These are phyloP conservation scores for Philotrypesis tridentata DNA, from an alignment of 1,140 invertebrate species.

Conservation along the genomic window DNA sequence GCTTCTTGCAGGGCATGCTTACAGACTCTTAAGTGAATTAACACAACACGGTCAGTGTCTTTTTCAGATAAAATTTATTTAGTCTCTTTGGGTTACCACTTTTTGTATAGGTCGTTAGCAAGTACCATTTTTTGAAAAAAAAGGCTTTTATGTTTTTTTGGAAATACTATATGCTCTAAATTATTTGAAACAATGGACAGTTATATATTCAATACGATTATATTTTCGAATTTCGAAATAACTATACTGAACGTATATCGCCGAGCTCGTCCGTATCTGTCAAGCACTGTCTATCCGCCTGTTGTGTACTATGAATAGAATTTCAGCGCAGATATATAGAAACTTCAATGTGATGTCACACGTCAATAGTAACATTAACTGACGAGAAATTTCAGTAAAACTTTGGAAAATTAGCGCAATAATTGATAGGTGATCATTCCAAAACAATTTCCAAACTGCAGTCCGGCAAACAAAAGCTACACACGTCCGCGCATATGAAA, in stretches of 20 bases:
- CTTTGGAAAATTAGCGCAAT: not conserved
- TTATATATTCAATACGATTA: too few species aligned
- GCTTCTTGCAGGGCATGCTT: not conserved
- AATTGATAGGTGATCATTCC: not conserved
- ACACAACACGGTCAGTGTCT: not conserved
- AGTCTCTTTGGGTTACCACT: not conserved
- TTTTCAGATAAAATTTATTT: not conserved
- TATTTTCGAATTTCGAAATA: not conserved
- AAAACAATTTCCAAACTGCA: too few species aligned
- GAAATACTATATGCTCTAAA: too few species aligned
- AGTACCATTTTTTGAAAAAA: too few species aligned
- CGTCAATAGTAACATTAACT: not conserved
- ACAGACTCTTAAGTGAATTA: not conserved
- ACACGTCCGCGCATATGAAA: too few species aligned
- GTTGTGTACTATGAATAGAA: not conserved
- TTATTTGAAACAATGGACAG: too few species aligned
- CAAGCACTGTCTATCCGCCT: conserved; percentile 10
- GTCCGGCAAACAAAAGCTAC: too few species aligned
- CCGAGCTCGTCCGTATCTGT: not conserved
- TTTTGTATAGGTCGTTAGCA: too few species aligned
- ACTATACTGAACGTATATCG: not conserved
- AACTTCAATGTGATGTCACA: not conserved
- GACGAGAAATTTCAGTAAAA: not conserved
- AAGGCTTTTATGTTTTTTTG: too few species aligned
- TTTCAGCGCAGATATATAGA: not conserved